A percentile compares a stretch with the other conserved stretches of the same genome.
Evolutionary conservation across 2,888 invertebrate genomes (phyloP).

Genomic region (Spilosoma lubricipeda): DNA sequence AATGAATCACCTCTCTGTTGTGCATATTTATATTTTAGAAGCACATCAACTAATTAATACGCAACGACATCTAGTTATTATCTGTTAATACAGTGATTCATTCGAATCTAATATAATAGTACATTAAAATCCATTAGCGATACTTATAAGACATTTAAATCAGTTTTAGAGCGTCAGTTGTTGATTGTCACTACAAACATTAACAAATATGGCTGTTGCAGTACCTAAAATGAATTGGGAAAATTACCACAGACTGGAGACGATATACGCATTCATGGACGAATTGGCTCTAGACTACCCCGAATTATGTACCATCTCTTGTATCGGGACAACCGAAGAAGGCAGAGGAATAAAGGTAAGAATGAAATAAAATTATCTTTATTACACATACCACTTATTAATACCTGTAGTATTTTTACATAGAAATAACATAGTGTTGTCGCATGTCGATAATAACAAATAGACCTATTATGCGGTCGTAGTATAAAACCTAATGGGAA

Average conservation of each 20-base stretch:
- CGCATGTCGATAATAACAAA: not conserved
- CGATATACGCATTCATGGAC: conserved; percentile 75
- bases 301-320: conserved; percentile 67
- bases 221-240: conserved; percentile 72
- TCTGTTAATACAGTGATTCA: not conserved
- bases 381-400: not conserved
- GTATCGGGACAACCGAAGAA: conserved; percentile 75
- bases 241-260: conserved; percentile 71
- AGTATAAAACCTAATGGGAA: not conserved
- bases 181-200: not conserved
- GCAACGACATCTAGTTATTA: not conserved
- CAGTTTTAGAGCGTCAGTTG: not conserved
- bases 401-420: not conserved
- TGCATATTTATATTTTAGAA: not conserved
- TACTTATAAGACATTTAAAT: not conserved
- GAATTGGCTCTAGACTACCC: conserved; percentile 67
- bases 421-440: not conserved
- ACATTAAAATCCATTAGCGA: not conserved
- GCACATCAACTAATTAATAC: not conserved
- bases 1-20: not conserved
- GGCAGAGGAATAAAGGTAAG: conserved; percentile 76
- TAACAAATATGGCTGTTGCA: conserved; percentile 3
- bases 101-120: not conserved
- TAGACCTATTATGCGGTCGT: not conserved
- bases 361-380: conserved; percentile 2